Evolutionary conservation across 1,140 invertebrate species (phyloP), one percentile per base, ranked within the genome.

Genomic region (Caerostris extrusa): DNA sequence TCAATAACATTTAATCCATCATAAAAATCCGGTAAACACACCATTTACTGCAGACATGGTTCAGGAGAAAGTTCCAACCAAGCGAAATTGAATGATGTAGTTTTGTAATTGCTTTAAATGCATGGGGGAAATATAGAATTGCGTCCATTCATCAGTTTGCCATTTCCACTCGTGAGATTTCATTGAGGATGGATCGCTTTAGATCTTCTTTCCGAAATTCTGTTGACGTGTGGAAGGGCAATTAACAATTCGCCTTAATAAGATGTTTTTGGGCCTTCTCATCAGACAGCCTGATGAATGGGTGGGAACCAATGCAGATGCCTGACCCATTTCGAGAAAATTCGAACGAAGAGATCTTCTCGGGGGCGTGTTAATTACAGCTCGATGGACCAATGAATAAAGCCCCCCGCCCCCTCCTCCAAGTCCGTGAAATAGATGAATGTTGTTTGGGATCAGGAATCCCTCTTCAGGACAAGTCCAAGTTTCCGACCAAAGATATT

Each of bases 371-470:
- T 67, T 67, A 67, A 67, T 67, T 67, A 67, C 61, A 6, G 17
- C 61, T 67, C 61, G 61, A 67, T 67, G 61, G 61, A n/a, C 61
- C 61, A 67, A 67, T 67, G 61, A 67, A 67, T 67, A 67, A 67
- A 67, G 12, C 17, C 7, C 61, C n/a, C 12, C n/a, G 2, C 7
- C 61, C n/a, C 12, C n/a, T 67, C 61, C 61, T 67, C 14, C 61
- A 17, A 17, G 61, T 14, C 61, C 14, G 17, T 5, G 61, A 17
- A 67, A 67, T 67, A 67, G n/a, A 67, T 67, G 61, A n/a, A n/a
- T 14, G 61, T 34, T 34, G 34, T 34, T 34, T 34, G 34, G 14
- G 61, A 12, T 67, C 61, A 67, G n/a, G 61, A 67, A n/a, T 1
- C 61, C 14, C 34, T 34, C 34, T 17, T 67, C 61, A 17, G 61